Evolutionary conservation across 2,888 invertebrate species (phyloP), one percentile per base, ranked within the genome.

Genomic region (Lasioglossum marginatum): DNA sequence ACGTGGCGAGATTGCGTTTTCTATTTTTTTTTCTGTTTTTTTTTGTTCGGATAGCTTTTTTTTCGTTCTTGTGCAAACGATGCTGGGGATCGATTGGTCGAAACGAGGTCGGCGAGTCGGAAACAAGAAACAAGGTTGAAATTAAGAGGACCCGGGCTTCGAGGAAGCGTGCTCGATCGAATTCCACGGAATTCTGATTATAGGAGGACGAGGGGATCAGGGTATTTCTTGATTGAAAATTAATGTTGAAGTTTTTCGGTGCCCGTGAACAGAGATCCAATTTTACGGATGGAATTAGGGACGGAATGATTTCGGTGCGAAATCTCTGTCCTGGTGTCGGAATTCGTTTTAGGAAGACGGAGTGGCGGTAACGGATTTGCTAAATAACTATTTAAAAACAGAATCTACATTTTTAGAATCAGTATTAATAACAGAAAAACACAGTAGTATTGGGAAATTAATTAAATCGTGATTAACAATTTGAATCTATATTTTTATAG

Each of bases 1-100:
- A 60, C 80, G 81, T 70, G 82, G 79, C 79, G 89, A 77, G 80
- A 81, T 77, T 77, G 8, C 2, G 72, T 23, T 31, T 72, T 48
- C 37, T 1, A n/a, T 52, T n/a, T 52, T 52, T 16, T 6, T 66
- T 66, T 66, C 16, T 16, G 14, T 34, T 5, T 27, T 4, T 27
- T 66, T 19, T 5, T 43, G 14, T 16, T 45, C 52, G 23, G 23
- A 52, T 52, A 27, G 60, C 27, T 60, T 27, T 63, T 63, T 60
- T 63, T 63, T 27, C 31, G 31, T 31, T 63, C 10, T 31, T 76
- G 40, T 5, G 48, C 72, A 48, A 68, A 73, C 72, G 72, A 73
- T 73, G 72, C 72, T 73, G 72, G 72, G 72, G 23, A 48, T 73
- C 31, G 48, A 31, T 45, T 45, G 72, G 31, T 72, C 31, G 45